phyloP scores from a whole-genome alignment of 1,140 invertebrate species.

The Ostrea edulis region DNA sequence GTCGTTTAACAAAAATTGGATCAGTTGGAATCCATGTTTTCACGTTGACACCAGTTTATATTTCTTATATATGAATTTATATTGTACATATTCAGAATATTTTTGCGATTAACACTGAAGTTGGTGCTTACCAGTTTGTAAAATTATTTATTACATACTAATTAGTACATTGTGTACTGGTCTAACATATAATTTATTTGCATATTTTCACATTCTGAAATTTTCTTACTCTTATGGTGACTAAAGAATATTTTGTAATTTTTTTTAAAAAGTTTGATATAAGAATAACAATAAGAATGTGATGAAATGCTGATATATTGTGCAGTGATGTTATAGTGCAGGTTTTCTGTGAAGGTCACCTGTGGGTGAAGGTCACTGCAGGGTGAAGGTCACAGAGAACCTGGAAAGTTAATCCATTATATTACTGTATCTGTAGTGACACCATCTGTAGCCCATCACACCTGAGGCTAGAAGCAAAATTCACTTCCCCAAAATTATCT shows the following conservation, averaged over 20 bases:
- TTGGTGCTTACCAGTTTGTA: constrained; percentile 25
- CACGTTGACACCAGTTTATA: not conserved
- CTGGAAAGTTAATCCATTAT: not conserved
- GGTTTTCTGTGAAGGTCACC: constrained; percentile 24
- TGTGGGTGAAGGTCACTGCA: not conserved
- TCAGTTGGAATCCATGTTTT: not conserved
- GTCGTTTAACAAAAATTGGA: not conserved
- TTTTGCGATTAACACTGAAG: constrained; percentile 23
- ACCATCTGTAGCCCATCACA: not conserved
- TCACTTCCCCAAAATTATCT: not conserved
- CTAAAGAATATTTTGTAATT: not conserved
- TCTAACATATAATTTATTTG: constrained; percentile 12
- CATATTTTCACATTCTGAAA: constrained; percentile 6
- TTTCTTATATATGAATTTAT: constrained; percentile 23
- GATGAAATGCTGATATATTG: constrained; percentile 25
- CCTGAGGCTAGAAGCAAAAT: not conserved
- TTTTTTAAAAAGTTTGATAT: too few species aligned
- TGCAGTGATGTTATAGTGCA: not conserved
- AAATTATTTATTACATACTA: constrained; percentile 13
- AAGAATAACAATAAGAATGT: not conserved
- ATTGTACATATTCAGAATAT: constrained; percentile 30
- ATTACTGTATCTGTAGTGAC: constrained; percentile 21
- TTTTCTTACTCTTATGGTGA: not conserved
- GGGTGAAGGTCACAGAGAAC: constrained; percentile 9
- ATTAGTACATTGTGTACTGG: constrained; percentile 28